phyloP scores from a whole-genome alignment of 2,797 vertebrate species.

The Myotis myotis region DNA sequence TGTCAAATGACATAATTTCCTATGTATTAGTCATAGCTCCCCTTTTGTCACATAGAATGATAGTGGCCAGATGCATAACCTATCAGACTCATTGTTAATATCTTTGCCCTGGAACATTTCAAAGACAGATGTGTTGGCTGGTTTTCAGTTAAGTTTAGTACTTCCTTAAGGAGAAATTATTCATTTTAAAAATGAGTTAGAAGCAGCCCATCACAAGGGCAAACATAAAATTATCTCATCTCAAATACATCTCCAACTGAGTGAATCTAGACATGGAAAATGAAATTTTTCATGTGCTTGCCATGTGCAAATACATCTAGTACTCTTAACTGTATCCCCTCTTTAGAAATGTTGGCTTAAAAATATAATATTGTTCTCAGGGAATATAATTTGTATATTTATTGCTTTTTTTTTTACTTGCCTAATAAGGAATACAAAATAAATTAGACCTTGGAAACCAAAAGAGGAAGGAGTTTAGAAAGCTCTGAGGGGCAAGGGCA shows the following conservation, averaged over 20 bases:
- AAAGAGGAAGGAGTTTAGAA: not conserved
- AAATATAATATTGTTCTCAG: not conserved
- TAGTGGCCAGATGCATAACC: constrained; percentile 52
- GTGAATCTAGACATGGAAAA: not conserved
- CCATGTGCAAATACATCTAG: not conserved
- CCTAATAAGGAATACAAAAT: not conserved
- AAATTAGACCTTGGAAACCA: not conserved
- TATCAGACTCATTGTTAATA: constrained; percentile 5
- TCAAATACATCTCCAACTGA: not conserved
- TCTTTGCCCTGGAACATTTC: constrained; percentile 56
- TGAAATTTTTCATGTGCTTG: not conserved
- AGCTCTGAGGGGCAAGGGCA: not conserved
- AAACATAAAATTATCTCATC: not conserved
- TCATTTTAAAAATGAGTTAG: constrained; percentile 16
- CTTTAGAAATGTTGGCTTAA: constrained; percentile 19
- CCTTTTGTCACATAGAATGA: constrained; percentile 52
- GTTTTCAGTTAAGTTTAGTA: not conserved
- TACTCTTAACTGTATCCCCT: not conserved
- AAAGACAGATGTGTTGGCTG: constrained; percentile 67
- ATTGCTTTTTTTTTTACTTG: not conserved
- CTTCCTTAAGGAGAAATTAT: constrained; percentile 48
- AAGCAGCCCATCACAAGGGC: not conserved
- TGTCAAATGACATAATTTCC: constrained; percentile 58
- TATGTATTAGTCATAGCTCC: constrained; percentile 54
- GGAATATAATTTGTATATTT: not conserved